These are phyloP conservation scores for Nanorana parkeri DNA, from an alignment of 2,113 vertebrate species.

Conservation along the genomic window DNA sequence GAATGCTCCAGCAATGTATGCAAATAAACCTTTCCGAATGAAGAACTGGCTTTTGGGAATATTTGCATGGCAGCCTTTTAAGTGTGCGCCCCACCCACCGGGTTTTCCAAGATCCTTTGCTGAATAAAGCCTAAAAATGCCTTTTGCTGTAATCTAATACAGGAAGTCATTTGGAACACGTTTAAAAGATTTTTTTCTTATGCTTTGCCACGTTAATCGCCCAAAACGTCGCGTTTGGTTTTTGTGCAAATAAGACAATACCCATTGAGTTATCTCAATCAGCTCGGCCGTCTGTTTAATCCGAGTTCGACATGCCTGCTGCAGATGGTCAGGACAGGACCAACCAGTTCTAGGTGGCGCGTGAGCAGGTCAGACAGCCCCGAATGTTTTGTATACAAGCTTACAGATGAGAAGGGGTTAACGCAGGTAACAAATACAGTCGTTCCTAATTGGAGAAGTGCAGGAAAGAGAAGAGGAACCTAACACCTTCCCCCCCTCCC, in stretches of 20 bases:
- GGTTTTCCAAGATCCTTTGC: background rate
- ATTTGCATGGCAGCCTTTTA: no score
- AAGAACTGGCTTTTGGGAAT: no score
- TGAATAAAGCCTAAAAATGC: background rate
- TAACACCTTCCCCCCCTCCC: background rate
- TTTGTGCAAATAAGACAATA: no score
- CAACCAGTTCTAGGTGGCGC: no score
- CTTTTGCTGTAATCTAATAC: no score
- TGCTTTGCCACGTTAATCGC: no score
- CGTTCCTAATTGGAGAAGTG: slow-evolving; percentile 14
- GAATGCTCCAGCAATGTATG: no score
- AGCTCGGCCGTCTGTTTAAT: no score
- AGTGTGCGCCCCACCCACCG: background rate
- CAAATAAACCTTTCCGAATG: no score
- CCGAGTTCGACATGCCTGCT: no score
- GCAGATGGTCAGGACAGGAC: background rate
- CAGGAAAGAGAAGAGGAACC: slow-evolving; percentile 42
- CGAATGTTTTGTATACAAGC: background rate
- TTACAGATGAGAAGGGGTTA: background rate
- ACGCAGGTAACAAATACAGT: background rate
- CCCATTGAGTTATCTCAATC: no score
- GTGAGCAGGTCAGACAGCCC: background rate
- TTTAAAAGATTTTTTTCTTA: background rate
- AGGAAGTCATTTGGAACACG: background rate
- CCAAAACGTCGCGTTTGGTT: no score